Evolutionary conservation across 2,113 vertebrate species (phyloP).

Genomic region (Thomomys bottae): DNA sequence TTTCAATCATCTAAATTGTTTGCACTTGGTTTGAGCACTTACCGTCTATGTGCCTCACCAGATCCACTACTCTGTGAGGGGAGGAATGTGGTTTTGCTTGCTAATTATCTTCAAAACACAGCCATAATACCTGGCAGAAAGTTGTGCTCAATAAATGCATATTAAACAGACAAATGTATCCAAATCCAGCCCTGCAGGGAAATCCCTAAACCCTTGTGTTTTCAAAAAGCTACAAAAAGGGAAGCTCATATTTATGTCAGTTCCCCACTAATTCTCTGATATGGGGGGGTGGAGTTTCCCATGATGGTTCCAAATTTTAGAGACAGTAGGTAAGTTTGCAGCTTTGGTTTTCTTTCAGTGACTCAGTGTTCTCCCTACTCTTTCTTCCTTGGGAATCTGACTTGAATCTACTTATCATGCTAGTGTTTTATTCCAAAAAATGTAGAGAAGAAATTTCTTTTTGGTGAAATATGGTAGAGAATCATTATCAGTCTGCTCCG

Average conservation of each 20-base stretch:
- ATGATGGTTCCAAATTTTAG: background rate
- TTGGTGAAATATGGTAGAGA: background rate
- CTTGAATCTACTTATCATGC: background rate
- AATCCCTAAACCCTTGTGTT: background rate
- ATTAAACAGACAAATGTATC: background rate
- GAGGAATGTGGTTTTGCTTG: background rate
- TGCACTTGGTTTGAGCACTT: background rate
- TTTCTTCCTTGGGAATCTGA: constrained; percentile 19
- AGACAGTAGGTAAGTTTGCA: background rate
- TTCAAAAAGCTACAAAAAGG: background rate
- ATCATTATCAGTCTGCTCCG: background rate
- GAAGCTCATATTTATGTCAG: background rate
- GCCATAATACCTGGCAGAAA: background rate
- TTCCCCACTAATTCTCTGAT: background rate
- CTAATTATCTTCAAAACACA: background rate
- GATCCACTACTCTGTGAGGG: too few species aligned
- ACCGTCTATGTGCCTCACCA: background rate
- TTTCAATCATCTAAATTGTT: background rate
- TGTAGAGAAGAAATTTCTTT: background rate
- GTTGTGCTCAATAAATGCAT: background rate
- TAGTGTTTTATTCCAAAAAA: background rate
- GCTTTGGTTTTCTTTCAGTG: background rate
- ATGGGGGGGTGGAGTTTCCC: background rate
- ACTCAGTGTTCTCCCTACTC: background rate
- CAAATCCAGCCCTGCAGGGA: background rate